Evolutionary conservation across 2,888 invertebrate species (phyloP).

Genomic region (Pantelozetes paolii): DNA sequence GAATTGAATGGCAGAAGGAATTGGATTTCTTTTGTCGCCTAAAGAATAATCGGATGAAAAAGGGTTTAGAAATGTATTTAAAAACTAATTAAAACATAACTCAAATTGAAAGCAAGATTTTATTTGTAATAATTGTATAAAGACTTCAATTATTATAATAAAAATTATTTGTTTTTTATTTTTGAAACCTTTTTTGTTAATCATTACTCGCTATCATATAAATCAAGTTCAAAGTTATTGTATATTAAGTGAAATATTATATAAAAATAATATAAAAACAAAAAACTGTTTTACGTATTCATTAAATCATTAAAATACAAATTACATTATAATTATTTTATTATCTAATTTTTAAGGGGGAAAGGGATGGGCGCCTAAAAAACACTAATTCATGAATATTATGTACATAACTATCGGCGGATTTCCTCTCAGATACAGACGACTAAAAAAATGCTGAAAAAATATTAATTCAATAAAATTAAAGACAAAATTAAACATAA

Average conservation of each 20-base stretch:
- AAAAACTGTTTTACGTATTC: constrained; percentile 20
- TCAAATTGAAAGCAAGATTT: no score
- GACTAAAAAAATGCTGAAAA: background rate
- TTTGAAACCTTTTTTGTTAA: background rate
- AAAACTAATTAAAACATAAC: no score
- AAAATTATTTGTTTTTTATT: background rate
- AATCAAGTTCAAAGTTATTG: constrained; percentile 15
- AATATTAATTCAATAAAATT: constrained; percentile 5
- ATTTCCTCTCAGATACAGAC: constrained; percentile 17
- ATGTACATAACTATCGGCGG: constrained; percentile 28
- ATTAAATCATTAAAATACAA: constrained; percentile 26
- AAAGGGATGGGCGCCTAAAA: constrained; percentile 20
- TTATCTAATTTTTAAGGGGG: background rate
- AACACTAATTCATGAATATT: background rate
- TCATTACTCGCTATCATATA: background rate
- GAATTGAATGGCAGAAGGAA: background rate
- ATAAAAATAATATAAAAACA: background rate
- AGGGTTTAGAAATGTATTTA: no score
- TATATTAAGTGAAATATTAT: background rate
- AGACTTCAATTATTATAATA: background rate
- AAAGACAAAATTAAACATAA: background rate
- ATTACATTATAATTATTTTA: constrained; percentile 32
- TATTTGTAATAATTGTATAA: background rate
- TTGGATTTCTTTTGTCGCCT: no score
- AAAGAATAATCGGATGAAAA: no score